Evolutionary conservation across 2,113 vertebrate genomes (phyloP), one percentile per base, ranked within the genome.

Genomic region (Actenoides hombroni): DNA sequence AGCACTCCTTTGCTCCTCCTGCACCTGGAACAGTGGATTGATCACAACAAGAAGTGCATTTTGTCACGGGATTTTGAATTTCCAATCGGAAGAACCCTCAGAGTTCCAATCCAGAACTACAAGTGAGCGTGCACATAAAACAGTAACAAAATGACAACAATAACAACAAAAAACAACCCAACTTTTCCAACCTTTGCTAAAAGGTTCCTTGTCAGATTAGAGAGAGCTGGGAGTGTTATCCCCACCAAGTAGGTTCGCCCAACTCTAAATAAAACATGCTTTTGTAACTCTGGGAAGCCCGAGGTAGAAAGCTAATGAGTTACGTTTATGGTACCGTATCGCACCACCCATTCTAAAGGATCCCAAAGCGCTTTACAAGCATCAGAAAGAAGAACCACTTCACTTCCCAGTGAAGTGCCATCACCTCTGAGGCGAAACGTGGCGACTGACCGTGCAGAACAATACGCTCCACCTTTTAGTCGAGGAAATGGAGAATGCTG

Each of bases 351-450:
- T 95, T 95, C 88, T 80, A 77, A 97, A 96, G 93, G 97, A 97
- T 97, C 96, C 97, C 96, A 97, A 97, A 97, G 97, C 94, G 92
- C 96, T 97, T 97, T 97, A 95, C 67, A 69, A 82, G 82, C 93
- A 83, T 97, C 44, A 85, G 79, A 97, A 97, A 97, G 95, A 91
- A 86, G 91, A 95, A 94, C 73, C 54, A 86, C 88, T 95, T 97
- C 96, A 94, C 87, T 91, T 94, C 86, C 57, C 90, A 94, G 88
- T 70, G 95, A 93, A 94, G 86, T 28, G 31, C 86, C 86, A 88
- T 95, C 95, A 96, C 94, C 95, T 96, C 89, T 68, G 81, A 88
- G 94, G 97, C 13, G 14, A 95, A 95, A 96, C 84, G 82, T 84
- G 88, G 94, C 91, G 93, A 92, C 95, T 92, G 91, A 95, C 92